Conservation (phyloP, 2,888 invertebrate genomes). For the Tetanocera ferruginea region DNA sequence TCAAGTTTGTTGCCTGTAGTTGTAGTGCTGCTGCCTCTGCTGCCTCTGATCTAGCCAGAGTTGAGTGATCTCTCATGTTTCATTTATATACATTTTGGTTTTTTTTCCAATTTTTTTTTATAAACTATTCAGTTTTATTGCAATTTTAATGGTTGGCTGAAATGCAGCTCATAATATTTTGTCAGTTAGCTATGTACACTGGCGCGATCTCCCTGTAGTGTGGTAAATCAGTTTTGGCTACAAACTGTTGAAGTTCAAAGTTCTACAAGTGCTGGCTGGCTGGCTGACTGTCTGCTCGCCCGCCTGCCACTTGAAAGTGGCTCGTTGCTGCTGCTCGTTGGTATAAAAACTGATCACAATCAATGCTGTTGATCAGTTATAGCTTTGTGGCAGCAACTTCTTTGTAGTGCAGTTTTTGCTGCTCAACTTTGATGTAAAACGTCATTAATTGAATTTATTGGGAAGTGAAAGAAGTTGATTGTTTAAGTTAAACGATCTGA, state of each 20-base stretch:
- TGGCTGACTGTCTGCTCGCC: too few relatives aligned
- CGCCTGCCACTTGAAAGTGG: not conserved
- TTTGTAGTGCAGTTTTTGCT: not conserved
- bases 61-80: constrained; percentile 31
- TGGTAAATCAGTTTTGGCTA: constrained; percentile 1
- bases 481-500: too few relatives aligned
- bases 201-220: not conserved
- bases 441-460: too few relatives aligned
- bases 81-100: not conserved
- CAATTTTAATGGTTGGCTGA: constrained; percentile 9
- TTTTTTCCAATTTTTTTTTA: not conserved
- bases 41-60: constrained; percentile 1
- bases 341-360: not conserved
- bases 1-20: constrained; percentile 29
- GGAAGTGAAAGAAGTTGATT: too few relatives aligned
- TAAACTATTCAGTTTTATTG: not conserved
- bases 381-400: not conserved
- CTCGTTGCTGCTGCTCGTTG: not conserved
- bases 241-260: constrained; percentile 12
- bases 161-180: constrained; percentile 30
- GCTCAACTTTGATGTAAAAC: not conserved
- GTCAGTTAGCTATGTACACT: not conserved
- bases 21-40: not conserved
- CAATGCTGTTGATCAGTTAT: not conserved
- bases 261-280: constrained; percentile 16